Percentiles rank a stretch among this genome's conserved stretches.
These are phyloP conservation scores for Motacilla alba DNA, from an alignment of 2,113 vertebrate genomes.

Conservation along the genomic window DNA sequence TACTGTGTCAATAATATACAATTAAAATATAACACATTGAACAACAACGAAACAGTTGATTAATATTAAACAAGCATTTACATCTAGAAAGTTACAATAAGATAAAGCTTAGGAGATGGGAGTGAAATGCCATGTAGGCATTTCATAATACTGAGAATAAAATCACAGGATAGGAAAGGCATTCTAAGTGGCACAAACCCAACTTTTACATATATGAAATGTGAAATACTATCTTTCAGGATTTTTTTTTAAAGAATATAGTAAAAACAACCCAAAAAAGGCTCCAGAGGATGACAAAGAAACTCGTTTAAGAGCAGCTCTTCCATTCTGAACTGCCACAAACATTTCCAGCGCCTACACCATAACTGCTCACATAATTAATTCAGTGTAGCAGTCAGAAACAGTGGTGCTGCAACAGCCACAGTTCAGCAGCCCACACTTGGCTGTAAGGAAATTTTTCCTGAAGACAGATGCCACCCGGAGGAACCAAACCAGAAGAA, in stretches of 20 bases:
- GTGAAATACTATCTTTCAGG: neutral
- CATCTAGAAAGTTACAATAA: neutral
- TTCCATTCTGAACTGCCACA: neutral
- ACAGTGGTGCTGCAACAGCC: neutral
- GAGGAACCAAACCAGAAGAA: constrained; percentile 65
- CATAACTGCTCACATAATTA: neutral
- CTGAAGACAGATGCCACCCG: constrained; percentile 61
- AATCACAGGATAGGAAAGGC: neutral
- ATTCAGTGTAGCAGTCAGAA: neutral
- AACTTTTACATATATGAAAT: neutral
- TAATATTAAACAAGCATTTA: neutral
- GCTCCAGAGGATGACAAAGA: neutral
- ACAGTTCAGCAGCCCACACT: constrained; percentile 13
- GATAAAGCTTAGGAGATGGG: neutral
- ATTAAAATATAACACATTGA: neutral
- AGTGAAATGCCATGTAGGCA: neutral
- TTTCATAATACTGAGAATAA: neutral
- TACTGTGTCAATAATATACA: neutral
- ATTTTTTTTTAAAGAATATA: neutral
- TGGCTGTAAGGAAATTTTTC: constrained; percentile 52
- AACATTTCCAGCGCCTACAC: constrained; percentile 1
- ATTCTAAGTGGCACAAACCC: neutral
- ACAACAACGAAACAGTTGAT: neutral
- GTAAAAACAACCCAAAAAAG: neutral
- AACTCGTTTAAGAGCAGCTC: neutral